These are phyloP conservation scores for Drosophila aff. DNA, from an alignment of 1,140 invertebrate genomes.

Conservation along the genomic window DNA sequence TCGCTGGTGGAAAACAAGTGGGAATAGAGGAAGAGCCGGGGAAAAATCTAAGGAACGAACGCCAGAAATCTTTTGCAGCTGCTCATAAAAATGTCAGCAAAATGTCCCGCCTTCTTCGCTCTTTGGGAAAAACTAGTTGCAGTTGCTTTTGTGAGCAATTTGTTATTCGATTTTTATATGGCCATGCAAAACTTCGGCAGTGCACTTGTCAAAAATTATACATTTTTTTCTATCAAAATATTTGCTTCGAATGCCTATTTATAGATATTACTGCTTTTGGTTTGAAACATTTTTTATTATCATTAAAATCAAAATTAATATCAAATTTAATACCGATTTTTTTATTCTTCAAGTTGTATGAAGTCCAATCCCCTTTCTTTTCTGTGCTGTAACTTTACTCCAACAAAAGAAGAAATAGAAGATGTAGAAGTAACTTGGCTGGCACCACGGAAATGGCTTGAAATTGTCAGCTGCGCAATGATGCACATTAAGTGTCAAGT, in stretches of 20 bases:
- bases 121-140: slow-evolving; percentile 32
- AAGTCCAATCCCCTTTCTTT: not conserved
- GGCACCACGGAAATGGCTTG: slow-evolving; percentile 79
- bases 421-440: slow-evolving; percentile 53
- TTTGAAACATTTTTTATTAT: not conserved
- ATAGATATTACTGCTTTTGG: not conserved
- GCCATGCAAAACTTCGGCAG: slow-evolving; percentile 69
- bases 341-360: not conserved
- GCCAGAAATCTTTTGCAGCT: slow-evolving; percentile 74
- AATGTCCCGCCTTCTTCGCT: not conserved
- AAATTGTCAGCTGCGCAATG: slow-evolving; percentile 82
- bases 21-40: slow-evolving; percentile 18
- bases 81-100: slow-evolving; percentile 75
- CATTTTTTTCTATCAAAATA: not conserved
- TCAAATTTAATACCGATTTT: not conserved
- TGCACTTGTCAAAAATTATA: slow-evolving; percentile 3
- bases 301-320: not conserved
- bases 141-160: slow-evolving; percentile 67
- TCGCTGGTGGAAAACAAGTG: slow-evolving; percentile 65
- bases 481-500: slow-evolving; percentile 83
- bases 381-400: slow-evolving; percentile 16
- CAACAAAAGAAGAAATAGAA: slow-evolving; percentile 15
- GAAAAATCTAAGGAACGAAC: slow-evolving; percentile 43
- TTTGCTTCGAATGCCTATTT: not conserved
- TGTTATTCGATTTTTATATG: slow-evolving; percentile 79